Conservation (phyloP, 2,113 vertebrate genomes). For the Boulengeromyrus knoepffleri region DNA sequence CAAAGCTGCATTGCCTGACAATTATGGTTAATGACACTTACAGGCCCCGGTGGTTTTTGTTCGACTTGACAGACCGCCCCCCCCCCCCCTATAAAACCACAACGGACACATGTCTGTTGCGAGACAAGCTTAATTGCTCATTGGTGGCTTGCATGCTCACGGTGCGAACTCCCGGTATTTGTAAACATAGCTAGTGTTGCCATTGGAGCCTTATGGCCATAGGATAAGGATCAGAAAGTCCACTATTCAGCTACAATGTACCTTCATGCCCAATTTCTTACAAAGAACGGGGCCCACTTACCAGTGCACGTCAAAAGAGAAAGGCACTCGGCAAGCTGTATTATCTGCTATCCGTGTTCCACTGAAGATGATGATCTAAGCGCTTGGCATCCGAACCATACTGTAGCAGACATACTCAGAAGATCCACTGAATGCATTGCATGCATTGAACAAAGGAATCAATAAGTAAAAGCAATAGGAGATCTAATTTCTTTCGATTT, state of each 20-base stretch:
- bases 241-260: constrained; percentile 47
- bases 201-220: constrained; percentile 19
- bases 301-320: constrained; percentile 44
- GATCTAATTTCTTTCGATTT: background rate
- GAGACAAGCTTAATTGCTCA: constrained; percentile 49
- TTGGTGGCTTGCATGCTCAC: constrained; percentile 51
- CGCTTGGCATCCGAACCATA: background rate
- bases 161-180: constrained; percentile 44
- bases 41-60: constrained; percentile 60
- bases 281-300: constrained; percentile 32
- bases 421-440: background rate
- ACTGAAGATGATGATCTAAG: constrained; percentile 22
- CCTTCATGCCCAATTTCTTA: constrained; percentile 40
- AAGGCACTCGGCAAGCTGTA: constrained; percentile 44
- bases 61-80: constrained; percentile 48
- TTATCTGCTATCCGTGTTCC: constrained; percentile 43
- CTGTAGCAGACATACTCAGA: background rate
- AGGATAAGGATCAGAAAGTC: constrained; percentile 37
- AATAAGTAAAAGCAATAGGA: background rate
- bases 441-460: background rate
- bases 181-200: constrained; percentile 53
- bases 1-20: constrained; percentile 41
- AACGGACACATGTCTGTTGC: constrained; percentile 45
- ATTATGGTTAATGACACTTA: constrained; percentile 55
- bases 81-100: constrained; percentile 49